phyloP scores from a whole-genome alignment of 2,888 invertebrate genomes.

The Cheiracanthium punctorium region DNA sequence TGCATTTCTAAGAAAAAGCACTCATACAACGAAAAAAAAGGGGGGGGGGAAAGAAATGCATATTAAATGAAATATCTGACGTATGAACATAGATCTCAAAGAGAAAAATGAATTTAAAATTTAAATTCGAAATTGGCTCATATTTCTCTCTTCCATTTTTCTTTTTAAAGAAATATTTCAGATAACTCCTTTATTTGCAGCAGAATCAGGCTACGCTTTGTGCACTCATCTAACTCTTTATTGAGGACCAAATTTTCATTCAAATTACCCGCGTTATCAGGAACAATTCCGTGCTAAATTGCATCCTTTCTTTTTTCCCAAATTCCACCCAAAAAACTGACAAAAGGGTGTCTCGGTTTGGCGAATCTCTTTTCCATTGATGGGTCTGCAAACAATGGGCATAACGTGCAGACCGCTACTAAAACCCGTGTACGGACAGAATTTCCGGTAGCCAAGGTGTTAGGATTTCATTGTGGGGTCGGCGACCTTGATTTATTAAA shows the following conservation, averaged over 20 bases:
- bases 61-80: too few relatives aligned
- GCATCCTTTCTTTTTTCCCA: conserved; percentile 19
- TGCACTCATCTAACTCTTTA: conserved; percentile 1
- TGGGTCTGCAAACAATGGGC: conserved; percentile 42
- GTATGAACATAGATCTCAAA: too few relatives aligned
- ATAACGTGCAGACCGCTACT: conserved; percentile 33
- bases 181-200: too few relatives aligned
- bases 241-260: conserved; percentile 2
- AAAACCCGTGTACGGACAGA: conserved; percentile 27
- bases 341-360: conserved; percentile 25
- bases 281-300: conserved; percentile 19
- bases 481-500: conserved; percentile 50
- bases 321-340: conserved; percentile 19
- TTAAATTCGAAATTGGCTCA: too few relatives aligned
- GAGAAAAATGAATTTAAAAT: too few relatives aligned
- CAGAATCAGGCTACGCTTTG: conserved; percentile 3
- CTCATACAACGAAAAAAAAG: too few relatives aligned
- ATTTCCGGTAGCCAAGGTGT: conserved; percentile 59
- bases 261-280: conserved; percentile 2
- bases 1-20: too few relatives aligned
- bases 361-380: conserved; percentile 25
- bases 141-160: too few relatives aligned
- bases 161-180: too few relatives aligned
- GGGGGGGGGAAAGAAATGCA: too few relatives aligned
- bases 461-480: conserved; percentile 55